Evolutionary conservation across 2,888 invertebrate species (phyloP), one percentile per base, ranked within the genome.

Genomic region (Ctena decussata): DNA sequence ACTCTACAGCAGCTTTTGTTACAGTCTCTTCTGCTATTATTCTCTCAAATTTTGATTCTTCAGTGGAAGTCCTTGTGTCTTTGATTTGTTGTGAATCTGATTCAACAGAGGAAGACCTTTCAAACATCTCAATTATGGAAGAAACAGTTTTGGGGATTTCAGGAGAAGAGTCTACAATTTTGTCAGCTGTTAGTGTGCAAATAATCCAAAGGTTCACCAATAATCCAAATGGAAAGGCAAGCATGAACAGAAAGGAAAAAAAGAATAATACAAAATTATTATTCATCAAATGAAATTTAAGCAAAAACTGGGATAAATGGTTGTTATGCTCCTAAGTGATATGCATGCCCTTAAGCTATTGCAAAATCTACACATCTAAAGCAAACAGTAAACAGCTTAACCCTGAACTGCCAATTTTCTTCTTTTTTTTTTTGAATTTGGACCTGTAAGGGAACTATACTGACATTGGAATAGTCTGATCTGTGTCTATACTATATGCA

Each of bases 91-190:
- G 24, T 30, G 80, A 65, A 21, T 82, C 86, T 60, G 81, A 77
- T 37, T 88, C 86, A 44, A 84, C 37, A 37, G 90, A 87, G 53
- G 82, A 65, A 37, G 86, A 82, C 35, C 85, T 78, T 79, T 92
- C 91, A 89, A 92, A 92, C 88, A 91, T 91, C 81, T 91, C 80
- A 75, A 92, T 90, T 41, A 91, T 91, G 74, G 89, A 87, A 78
- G 92, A 87, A 44, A 92, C 91, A 65, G 89, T 84, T 83, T 89
- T 90, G 39, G 74, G 84, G 41, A 90, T 84, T 78, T 90, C 90
- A 60, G 87, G 82, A 32, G 90, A 87, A 32, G 87, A 85, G 21
- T 85, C 86, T 37, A 80, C 84, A 49, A 80, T 86, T 74, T 65
- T 71, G n/a, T 72, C 79, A 57, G 78, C 76, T 53, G 72, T 44